phyloP scores from a whole-genome alignment of 2,797 vertebrate genomes.

The Staurois parvus region DNA sequence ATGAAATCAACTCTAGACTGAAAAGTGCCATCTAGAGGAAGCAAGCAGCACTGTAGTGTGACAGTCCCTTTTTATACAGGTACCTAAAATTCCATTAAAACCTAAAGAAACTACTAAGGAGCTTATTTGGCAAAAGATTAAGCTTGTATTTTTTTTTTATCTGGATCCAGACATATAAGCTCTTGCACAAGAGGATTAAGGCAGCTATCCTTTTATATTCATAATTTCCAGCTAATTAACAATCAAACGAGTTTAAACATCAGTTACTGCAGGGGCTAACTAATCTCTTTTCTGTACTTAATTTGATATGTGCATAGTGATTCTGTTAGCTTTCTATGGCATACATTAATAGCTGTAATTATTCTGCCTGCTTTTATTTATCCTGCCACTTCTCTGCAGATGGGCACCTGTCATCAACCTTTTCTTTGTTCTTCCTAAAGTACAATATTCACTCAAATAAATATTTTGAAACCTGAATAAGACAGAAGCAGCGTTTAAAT shows the following conservation, averaged over 20 bases:
- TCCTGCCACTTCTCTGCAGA: background rate
- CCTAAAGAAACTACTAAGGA: background rate
- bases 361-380: background rate
- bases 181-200: background rate
- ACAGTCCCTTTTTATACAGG: background rate
- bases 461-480: background rate
- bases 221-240: background rate
- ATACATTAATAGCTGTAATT: constrained; percentile 44
- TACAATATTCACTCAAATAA: background rate
- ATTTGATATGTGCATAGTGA: constrained; percentile 22
- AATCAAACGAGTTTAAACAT: background rate
- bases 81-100: background rate
- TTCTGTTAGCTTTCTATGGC: constrained; percentile 9
- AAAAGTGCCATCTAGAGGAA: background rate
- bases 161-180: background rate
- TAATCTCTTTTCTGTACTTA: constrained; percentile 25
- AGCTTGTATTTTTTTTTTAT: background rate
- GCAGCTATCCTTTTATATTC: background rate
- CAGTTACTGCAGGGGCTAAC: constrained; percentile 1
- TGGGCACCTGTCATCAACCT: background rate
- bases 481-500: too few relatives aligned
- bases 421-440: background rate
- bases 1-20: background rate
- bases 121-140: background rate
- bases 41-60: background rate